Percentiles rank a stretch among this genome's conserved stretches.
These are phyloP conservation scores for Drosophila varians DNA, from an alignment of 1,140 invertebrate genomes.

Conservation along the genomic window DNA sequence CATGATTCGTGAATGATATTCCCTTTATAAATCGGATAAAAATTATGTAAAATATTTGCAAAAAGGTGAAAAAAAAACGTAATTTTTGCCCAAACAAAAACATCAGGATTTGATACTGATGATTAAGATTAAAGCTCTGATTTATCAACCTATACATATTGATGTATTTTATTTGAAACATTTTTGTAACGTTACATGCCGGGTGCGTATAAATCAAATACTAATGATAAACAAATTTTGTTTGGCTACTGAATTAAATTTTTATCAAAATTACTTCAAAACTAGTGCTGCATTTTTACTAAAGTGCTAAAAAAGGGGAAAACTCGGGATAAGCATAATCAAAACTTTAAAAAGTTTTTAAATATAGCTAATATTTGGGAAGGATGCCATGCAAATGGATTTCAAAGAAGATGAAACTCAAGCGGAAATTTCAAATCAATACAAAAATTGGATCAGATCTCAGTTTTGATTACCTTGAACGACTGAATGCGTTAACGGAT, in stretches of 20 bases:
- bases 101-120: no score
- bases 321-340: not conserved
- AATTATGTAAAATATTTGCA: no score
- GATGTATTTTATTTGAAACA: no score
- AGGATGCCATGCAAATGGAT: conserved; percentile 18
- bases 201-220: not conserved
- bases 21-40: no score
- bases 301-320: not conserved
- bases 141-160: no score
- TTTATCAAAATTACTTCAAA: not conserved
- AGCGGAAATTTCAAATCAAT: conserved; percentile 6
- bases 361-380: not conserved
- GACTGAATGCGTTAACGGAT: conserved; percentile 51
- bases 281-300: not conserved
- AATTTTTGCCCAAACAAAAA: no score
- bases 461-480: conserved; percentile 68
- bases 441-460: conserved; percentile 7
- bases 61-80: no score
- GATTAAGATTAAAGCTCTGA: no score
- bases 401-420: conserved; percentile 29
- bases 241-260: no score
- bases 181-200: no score
- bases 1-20: no score
- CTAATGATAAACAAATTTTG: no score
- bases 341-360: not conserved